A percentile compares a stretch with the other conserved stretches of the same genome.
These are phyloP conservation scores for Astyanax mexicanus DNA, from an alignment of 2,797 vertebrate species.

Conservation along the genomic window DNA sequence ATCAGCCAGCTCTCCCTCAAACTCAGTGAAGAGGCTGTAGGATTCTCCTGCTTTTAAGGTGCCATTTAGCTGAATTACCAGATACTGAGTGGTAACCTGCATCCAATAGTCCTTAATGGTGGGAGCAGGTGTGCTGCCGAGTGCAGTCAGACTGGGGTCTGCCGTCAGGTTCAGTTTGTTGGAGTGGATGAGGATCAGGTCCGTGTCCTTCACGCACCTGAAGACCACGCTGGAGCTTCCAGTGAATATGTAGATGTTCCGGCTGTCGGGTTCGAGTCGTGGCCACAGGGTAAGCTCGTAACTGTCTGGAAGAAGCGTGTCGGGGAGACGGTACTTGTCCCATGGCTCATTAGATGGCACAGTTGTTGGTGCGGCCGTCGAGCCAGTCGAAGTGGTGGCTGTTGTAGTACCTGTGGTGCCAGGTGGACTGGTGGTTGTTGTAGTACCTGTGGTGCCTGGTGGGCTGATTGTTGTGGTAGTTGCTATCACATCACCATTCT, in stretches of 20 bases:
- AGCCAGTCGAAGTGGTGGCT: conserved; percentile 58
- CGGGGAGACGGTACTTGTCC: conserved; percentile 77
- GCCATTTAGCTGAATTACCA: conserved; percentile 79
- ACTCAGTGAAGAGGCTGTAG: conserved; percentile 79
- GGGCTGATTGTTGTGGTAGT: conserved; percentile 10
- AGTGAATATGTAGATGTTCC: conserved; percentile 73
- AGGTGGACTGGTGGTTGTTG: no score
- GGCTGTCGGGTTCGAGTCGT: background rate
- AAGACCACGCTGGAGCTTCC: conserved; percentile 79
- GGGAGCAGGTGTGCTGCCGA: fast-evolving
- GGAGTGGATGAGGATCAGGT: conserved; percentile 89
- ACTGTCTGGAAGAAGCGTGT: conserved; percentile 64
- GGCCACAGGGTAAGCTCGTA: conserved; percentile 81
- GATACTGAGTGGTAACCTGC: conserved; percentile 80
- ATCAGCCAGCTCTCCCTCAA: conserved; percentile 84
- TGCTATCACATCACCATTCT: conserved; percentile 55
- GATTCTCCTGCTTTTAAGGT: conserved; percentile 49
- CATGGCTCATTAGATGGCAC: conserved; percentile 70
- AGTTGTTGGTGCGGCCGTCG: conserved; percentile 65
- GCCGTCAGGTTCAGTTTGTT: conserved; percentile 85
- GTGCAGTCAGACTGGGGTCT: background rate
- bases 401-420: conserved; percentile 59
- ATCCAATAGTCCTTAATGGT: conserved; percentile 56
- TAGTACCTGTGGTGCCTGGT: conserved; percentile 54
- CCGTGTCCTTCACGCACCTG: conserved; percentile 65